Conservation (phyloP, 2,797 vertebrate genomes). For the Labeo calbasu region DNA sequence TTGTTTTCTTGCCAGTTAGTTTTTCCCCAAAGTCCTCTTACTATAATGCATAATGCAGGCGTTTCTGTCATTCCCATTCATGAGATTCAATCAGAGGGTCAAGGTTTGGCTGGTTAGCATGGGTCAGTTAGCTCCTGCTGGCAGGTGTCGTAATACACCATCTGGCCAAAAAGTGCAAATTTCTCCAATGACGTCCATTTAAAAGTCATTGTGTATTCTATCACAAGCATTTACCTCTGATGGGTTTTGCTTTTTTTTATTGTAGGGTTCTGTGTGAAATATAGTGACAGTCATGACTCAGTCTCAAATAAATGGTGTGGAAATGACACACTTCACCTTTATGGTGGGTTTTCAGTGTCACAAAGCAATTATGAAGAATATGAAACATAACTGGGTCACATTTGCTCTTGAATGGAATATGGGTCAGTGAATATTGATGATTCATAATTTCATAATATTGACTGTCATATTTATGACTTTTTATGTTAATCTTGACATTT, state of each 20-base stretch:
- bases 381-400: neutral
- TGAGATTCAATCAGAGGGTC: neutral
- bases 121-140: neutral
- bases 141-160: conserved; percentile 8
- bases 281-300: neutral
- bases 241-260: neutral
- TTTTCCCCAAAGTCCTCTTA: neutral
- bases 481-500: too few relatives aligned
- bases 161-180: neutral
- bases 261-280: neutral
- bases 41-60: neutral
- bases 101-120: neutral
- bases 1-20: neutral
- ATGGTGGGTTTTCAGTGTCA: neutral
- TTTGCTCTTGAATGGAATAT: too few relatives aligned
- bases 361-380: neutral
- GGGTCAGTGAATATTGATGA: too few relatives aligned
- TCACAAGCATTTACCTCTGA: neutral
- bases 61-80: neutral
- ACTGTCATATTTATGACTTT: too few relatives aligned
- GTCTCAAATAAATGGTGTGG: neutral
- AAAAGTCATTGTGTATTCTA: neutral
- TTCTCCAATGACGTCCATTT: neutral
- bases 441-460: too few relatives aligned
- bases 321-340: conserved; percentile 2